Base-by-base conservation (phyloP, 1,140 invertebrate species). In the Orius insidiosus region DNA sequence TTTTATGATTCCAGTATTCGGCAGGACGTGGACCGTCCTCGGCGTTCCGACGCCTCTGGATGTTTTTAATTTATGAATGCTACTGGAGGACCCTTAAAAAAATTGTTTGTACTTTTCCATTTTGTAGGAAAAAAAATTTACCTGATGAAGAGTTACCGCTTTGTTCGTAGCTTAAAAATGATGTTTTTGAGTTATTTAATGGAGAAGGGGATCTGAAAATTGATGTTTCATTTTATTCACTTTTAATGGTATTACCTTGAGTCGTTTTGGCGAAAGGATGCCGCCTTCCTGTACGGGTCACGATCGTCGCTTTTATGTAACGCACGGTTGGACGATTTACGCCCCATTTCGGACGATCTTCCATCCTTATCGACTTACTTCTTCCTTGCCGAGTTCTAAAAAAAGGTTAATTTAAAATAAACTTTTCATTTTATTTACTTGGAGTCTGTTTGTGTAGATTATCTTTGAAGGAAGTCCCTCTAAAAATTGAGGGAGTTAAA, bases 221-320 rank as follows among this genome's bases (percentile, higher is more conserved):
- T 13, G 11, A 13, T 16, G 15, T 31, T 16, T 14, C n/a, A 11
- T 14, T 10, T 31, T 31, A 16, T 4, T 45, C 5, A 15, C 10
- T 10, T 11, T 15, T 5, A 5, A 44, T 3, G 24, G 35, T 13
- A 18, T 13, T 38, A 48, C 49, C 48, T 44, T 38, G 46, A 47
- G 32, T 51, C 39, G 31, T 47, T 41, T 13, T 40, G 18, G n/a
- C 31, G 36, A 33, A 18, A 33, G 11, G 10, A n/a, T 33, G 40
- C 45, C 16, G 9, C 35, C 34, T n/a, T 13, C 2, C 45, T 43
- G 57, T 78, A 70, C 13, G 75, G 75, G 62, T 81, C 78, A 56
- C 80, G 78, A 57, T 80, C 79, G 53, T 80, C 62, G 81, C 78
- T 50, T 80, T 81, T 51, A 79, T 66, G 56, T 80, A 82, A 51